Percentiles rank a stretch among this genome's conserved stretches.
These are phyloP conservation scores for Bubo bubo DNA, from an alignment of 2,113 vertebrate genomes.

Conservation along the genomic window DNA sequence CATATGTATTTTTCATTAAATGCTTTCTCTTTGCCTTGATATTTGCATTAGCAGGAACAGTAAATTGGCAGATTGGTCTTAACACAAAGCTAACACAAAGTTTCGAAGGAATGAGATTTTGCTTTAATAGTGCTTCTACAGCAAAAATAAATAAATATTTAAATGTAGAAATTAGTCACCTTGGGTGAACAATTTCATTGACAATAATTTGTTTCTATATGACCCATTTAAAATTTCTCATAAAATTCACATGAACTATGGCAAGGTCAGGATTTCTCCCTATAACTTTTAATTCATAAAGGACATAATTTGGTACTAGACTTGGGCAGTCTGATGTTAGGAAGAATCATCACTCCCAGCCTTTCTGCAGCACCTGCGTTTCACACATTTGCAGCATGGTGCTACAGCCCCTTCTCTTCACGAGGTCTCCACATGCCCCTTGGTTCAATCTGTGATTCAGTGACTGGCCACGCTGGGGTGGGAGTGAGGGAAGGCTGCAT, in stretches of 20 bases:
- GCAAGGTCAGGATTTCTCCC: background rate
- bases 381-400: background rate
- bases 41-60: background rate
- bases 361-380: background rate
- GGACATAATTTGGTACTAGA: background rate
- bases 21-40: background rate
- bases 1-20: background rate
- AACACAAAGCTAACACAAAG: background rate
- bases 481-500: background rate
- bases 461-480: background rate
- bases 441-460: background rate
- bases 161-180: background rate
- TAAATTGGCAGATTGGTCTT: background rate
- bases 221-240: background rate
- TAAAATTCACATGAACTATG: background rate
- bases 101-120: background rate
- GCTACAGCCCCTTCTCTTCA: background rate
- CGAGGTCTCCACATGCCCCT: accelerated
- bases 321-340: background rate
- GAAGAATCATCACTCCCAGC: background rate
- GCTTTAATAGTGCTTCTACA: background rate
- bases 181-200: background rate
- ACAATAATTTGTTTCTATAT: background rate
- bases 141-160: background rate
- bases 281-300: background rate